Percentiles rank a stretch among this genome's conserved stretches.
phyloP scores from a whole-genome alignment of 2,888 invertebrate species.

The Acanthacorydalis orientalis region DNA sequence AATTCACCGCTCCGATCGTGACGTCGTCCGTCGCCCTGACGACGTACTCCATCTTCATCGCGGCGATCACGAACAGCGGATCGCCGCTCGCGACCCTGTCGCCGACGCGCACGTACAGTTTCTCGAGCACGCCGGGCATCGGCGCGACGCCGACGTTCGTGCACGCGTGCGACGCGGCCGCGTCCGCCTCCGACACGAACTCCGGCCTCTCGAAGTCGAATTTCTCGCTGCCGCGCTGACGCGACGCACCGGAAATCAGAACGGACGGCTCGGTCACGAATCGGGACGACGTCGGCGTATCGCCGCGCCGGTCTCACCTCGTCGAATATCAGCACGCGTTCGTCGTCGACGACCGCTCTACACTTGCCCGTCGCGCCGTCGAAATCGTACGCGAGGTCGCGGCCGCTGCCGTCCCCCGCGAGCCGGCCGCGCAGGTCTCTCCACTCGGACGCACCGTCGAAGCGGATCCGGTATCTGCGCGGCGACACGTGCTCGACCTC shows the following conservation, averaged over 20 bases:
- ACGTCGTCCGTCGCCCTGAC: conserved; percentile 72
- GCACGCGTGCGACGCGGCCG: conserved; percentile 19
- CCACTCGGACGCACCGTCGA: conserved; percentile 35
- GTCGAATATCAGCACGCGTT: conserved; percentile 29
- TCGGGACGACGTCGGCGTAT: conserved; percentile 35
- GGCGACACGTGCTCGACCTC: conserved; percentile 36
- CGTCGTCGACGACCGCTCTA: conserved; percentile 12
- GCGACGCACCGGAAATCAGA: conserved; percentile 33
- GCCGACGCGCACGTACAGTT: conserved; percentile 67
- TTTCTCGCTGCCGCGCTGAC: conserved; percentile 49
- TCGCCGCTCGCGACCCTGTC: conserved; percentile 76
- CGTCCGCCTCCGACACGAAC: conserved; percentile 27
- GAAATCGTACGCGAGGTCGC: conserved; percentile 11
- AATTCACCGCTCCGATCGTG: conserved; percentile 51
- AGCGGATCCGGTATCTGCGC: conserved; percentile 28
- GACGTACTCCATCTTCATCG: conserved; percentile 99
- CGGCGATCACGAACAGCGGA: conserved; percentile 82
- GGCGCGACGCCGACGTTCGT: conserved; percentile 62
- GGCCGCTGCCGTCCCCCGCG: conserved; percentile 30
- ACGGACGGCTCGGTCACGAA: conserved; percentile 38
- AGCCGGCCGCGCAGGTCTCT: too few relatives aligned
- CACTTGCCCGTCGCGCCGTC: neutral
- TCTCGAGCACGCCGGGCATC: conserved; percentile 93
- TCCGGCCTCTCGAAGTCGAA: conserved; percentile 43
- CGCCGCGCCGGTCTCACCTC: conserved; percentile 35